Evolutionary conservation across 92 coral and sea anemone species (phyloP), one percentile per base, ranked within the genome.

Genomic region (Epizoanthus stellaris): DNA sequence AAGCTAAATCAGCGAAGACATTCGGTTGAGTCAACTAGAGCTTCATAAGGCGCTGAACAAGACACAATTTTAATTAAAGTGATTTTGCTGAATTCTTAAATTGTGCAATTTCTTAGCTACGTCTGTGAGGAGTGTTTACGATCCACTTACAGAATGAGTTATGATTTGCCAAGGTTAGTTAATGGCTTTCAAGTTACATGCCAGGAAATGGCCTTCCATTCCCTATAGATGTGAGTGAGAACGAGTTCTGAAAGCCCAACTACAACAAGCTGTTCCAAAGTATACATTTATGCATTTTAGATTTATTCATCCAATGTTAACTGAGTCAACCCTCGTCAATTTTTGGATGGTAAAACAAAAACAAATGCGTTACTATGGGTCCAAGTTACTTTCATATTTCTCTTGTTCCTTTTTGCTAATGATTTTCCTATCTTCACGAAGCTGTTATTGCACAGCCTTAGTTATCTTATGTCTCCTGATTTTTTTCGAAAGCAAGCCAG

Each of bases 141-240:
- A 39, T 13, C 83, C 83, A 79, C 65, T 42, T 79, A 43, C 45
- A 79, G 70, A 79, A 79, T 20, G 23, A 39, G 17, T n/a, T 39
- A 79, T 14, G 23, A 39, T 23, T n/a, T 39, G 19, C 61, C 25
- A 40, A 15, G 60, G 40, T 63, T 42, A 42, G 68, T 43, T 79
- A 62, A 43, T 63, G 70, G 59, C 30, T 43, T 63, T 79, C 72
- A 62, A 62, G 49, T 43, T 63, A 10, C 11, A 49, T 62, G 49
- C 45, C 40, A 43, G 30, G 83, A 79, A 63, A 43, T 45, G 43
- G 59, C 57, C 67, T 76, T 76, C 36, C 62, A 34, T 36, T 62
- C 67, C 36, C 21, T 3, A 17, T 36, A 61, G 58, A 20, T 23
- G 65, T 21, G 23, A 43, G 52, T 47, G 56, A 43, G 30, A 43